Conservation (phyloP, 92 coral and sea anemone species). For the Zoanthus solanderi region DNA sequence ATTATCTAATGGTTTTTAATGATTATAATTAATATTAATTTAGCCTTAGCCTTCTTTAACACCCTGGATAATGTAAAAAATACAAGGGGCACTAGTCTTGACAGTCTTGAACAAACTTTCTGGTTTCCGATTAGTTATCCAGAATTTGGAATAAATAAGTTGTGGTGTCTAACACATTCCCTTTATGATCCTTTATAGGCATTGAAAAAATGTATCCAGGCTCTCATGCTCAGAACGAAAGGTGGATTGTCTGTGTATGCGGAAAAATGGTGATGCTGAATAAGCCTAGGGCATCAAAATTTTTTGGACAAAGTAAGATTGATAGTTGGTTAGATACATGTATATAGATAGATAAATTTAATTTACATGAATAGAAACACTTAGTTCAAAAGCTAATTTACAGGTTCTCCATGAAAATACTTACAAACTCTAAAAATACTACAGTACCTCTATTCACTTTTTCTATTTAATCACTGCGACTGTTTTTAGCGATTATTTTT, state of each 20-base stretch:
- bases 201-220: slow-evolving; percentile 2
- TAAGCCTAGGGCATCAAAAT: slow-evolving; percentile 51
- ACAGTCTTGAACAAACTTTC: not conserved
- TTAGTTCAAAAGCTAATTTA: slow-evolving; percentile 1
- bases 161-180: slow-evolving; percentile 9
- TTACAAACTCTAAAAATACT: slow-evolving; percentile 1
- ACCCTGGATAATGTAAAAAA: slow-evolving; percentile 8
- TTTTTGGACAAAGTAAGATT: slow-evolving; percentile 42
- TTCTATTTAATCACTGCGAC: slow-evolving; percentile 31
- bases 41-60: not conserved
- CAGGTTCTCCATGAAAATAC: slow-evolving; percentile 7
- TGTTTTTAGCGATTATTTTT: not conserved
- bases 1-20: not conserved
- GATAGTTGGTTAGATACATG: not conserved
- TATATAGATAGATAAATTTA: not conserved
- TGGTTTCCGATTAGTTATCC: slow-evolving; percentile 7
- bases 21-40: slow-evolving; percentile 16
- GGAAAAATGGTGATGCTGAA: slow-evolving; percentile 48
- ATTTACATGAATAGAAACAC: slow-evolving; percentile 1
- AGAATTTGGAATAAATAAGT: slow-evolving; percentile 6
- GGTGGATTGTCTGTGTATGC: slow-evolving; percentile 51
- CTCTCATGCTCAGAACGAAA: slow-evolving; percentile 41
- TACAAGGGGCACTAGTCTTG: slow-evolving; percentile 5
- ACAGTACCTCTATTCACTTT: slow-evolving; percentile 16
- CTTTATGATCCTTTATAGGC: slow-evolving; percentile 20